Evolutionary conservation across 2,888 invertebrate genomes (phyloP), one percentile per base, ranked within the genome.

Genomic region (Piscicola geometra): DNA sequence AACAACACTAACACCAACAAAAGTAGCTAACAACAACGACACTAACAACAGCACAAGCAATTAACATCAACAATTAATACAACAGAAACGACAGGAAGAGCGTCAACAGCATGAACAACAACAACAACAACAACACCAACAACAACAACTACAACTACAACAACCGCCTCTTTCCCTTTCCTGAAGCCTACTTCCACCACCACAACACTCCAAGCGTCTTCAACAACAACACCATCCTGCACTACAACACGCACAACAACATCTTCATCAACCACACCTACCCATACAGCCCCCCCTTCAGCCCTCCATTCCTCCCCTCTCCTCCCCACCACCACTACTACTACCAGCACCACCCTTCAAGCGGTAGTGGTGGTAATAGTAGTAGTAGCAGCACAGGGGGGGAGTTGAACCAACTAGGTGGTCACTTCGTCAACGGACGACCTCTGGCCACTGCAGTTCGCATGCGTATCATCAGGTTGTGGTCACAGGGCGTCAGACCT

Each of bases 341-440:
- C 9, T n/a, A 64, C 9, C n/a, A n/a, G n/a, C 66, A 64, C 30
- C 66, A n/a, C 66, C 66, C 66, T 64, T 64, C 66, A n/a, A 64
- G 25, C 25, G n/a, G n/a, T n/a, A n/a, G n/a, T n/a, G n/a, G n/a
- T n/a, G n/a, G n/a, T n/a, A n/a, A n/a, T 50, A 50, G 15, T 50
- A 21, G 52, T 50, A 18, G 52, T 50, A 50, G n/a, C 33, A 35
- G 36, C 35, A 32, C 15, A 3, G 47, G 73, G 52, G 96, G 96
- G n/a, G 95, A 95, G 87, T 94, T 95, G 81, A 95, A 95, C 87
- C 94, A 95, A 86, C 89, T 95, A 75, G 94, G 94, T n/a, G 94
- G 94, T 30, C 93, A 94, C 68, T 94, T 94, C 87, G 94, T 94
- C 76, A 94, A 94, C 86, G 94, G 94, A 0, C 88, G 94, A 77